phyloP scores from a whole-genome alignment of 2,113 vertebrate genomes.

The Anoplopoma fimbria region DNA sequence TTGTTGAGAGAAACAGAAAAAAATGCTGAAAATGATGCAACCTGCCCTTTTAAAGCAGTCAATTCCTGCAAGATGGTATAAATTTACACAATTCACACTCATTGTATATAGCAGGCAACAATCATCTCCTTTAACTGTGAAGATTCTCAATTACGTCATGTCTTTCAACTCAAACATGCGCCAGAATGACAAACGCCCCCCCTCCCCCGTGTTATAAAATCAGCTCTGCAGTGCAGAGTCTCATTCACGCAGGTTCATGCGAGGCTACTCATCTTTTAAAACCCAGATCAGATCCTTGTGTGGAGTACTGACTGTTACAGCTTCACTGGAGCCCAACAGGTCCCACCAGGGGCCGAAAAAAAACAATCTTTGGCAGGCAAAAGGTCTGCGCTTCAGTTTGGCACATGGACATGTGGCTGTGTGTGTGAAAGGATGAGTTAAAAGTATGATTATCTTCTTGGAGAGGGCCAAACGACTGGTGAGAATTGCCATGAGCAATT shows the following conservation, averaged over 20 bases:
- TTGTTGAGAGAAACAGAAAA: neutral
- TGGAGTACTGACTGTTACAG: slow-evolving; percentile 56
- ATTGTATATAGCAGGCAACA: slow-evolving; percentile 2
- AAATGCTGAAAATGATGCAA: neutral
- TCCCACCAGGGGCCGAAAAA: slow-evolving; percentile 1
- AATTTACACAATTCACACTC: neutral
- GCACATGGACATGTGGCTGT: slow-evolving; percentile 30
- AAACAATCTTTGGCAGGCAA: slow-evolving; percentile 28
- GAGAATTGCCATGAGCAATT: slow-evolving; percentile 68
- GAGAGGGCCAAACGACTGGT: slow-evolving; percentile 46
- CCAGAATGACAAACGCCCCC: slow-evolving; percentile 31
- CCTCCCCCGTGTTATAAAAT: neutral
- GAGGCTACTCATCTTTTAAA: slow-evolving; percentile 33
- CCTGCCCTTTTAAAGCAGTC: neutral
- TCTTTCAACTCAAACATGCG: slow-evolving; percentile 10
- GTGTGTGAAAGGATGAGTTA: slow-evolving; percentile 43
- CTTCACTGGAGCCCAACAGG: slow-evolving; percentile 48
- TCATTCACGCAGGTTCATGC: slow-evolving; percentile 47
- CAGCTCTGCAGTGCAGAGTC: slow-evolving; percentile 41
- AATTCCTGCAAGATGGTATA: neutral
- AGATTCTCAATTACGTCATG: slow-evolving; percentile 14
- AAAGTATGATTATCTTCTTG: slow-evolving; percentile 48
- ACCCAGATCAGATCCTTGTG: slow-evolving; percentile 22
- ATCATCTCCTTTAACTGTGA: neutral
- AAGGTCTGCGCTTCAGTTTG: slow-evolving; percentile 40